These are phyloP conservation scores for Teleogryllus oceanicus DNA, from an alignment of 2,888 invertebrate genomes.

Conservation along the genomic window DNA sequence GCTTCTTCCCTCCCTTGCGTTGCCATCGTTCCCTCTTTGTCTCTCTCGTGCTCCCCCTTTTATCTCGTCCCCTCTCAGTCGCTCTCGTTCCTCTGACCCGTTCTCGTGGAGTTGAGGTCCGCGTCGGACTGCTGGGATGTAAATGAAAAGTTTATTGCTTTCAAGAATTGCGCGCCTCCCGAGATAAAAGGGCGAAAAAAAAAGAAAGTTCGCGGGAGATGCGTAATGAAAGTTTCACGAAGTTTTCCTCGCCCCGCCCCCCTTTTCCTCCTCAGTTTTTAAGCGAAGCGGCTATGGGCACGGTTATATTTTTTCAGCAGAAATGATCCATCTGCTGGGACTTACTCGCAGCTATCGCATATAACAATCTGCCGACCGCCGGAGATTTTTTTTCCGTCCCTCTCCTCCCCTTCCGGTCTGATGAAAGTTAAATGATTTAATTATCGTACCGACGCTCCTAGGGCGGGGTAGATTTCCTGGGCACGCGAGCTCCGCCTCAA, in stretches of 20 bases:
- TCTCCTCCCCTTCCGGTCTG: not conserved
- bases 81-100: not conserved
- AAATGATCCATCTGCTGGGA: not conserved
- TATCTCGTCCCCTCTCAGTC: not conserved
- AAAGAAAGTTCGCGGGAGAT: not conserved
- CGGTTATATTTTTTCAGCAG: not conserved
- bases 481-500: not conserved
- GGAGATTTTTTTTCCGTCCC: not conserved
- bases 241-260: not conserved
- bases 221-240: constrained; percentile 18
- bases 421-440: constrained; percentile 9
- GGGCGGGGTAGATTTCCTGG: constrained; percentile 1
- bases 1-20: not conserved
- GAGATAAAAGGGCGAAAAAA: not conserved
- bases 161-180: not conserved
- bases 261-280: not conserved
- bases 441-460: not conserved
- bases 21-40: not conserved
- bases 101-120: not conserved
- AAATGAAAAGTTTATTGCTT: not conserved
- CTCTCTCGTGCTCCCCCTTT: not conserved
- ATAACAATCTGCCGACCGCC: not conserved
- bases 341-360: not conserved
- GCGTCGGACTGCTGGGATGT: not conserved
- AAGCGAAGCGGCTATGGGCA: not conserved